Percentiles rank a stretch among this genome's conserved stretches.
Conservation (phyloP, 2,797 vertebrate genomes). For the Amphiprion clarkii region DNA sequence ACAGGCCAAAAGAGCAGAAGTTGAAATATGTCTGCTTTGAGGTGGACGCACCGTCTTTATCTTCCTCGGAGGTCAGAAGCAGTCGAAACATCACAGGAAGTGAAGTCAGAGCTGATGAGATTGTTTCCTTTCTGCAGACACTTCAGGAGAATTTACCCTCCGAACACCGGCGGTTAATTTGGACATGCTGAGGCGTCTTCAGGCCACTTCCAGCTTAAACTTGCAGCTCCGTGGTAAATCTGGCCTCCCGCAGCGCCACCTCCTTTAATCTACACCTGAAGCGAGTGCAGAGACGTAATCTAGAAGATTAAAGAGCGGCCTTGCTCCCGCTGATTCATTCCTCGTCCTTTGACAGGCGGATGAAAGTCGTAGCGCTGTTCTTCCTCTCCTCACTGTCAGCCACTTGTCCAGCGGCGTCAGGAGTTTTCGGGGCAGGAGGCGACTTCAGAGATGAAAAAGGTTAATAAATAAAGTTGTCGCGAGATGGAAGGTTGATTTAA, state of each 20-base stretch:
- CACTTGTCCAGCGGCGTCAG: background rate
- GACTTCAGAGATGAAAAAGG: conserved; percentile 26
- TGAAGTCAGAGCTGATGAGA: background rate
- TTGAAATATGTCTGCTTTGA: too few species aligned
- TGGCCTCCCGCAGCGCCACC: conserved; percentile 2
- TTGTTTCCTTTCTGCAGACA: too few species aligned
- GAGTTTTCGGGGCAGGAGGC: background rate
- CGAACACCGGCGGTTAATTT: background rate
- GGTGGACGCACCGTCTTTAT: too few species aligned
- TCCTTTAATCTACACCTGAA: conserved; percentile 63
- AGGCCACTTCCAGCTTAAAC: background rate
- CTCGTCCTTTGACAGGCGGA: conserved; percentile 54
- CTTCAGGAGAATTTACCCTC: background rate
- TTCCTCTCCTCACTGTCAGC: background rate
- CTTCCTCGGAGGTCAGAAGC: background rate
- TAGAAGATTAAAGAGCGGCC: conserved; percentile 66
- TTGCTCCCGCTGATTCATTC: conserved; percentile 54
- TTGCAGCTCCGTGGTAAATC: conserved; percentile 3
- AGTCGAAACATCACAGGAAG: background rate
- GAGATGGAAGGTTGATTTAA: conserved; percentile 10
- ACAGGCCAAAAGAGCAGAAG: too few species aligned
- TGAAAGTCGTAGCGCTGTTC: conserved; percentile 41
- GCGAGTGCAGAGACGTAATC: conserved; percentile 50
- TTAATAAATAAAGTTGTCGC: conserved; percentile 23
- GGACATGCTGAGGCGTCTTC: background rate